Percentiles rank a stretch among this genome's conserved stretches.
Conservation (phyloP, 2,113 vertebrate species). For the Clarias magur region DNA sequence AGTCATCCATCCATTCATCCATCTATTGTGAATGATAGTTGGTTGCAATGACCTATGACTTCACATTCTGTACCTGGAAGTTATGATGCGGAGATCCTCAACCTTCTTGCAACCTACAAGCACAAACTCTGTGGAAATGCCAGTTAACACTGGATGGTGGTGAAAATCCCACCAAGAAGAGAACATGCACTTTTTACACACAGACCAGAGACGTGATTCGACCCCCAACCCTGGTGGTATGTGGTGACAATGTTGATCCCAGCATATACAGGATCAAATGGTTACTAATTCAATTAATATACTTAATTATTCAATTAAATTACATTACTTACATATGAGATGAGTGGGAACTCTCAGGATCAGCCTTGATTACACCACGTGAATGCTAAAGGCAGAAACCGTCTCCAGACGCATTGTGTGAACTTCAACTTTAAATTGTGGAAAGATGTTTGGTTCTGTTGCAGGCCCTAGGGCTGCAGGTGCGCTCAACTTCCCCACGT, state of each 20-base stretch:
- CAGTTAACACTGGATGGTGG: no score
- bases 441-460: conserved; percentile 24
- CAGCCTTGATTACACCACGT: conserved; percentile 33
- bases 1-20: no score
- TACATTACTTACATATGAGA: not conserved
- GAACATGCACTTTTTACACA: no score
- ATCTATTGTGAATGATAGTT: no score
- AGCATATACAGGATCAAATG: not conserved
- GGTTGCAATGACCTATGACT: no score
- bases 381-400: conserved; percentile 46
- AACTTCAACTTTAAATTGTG: conserved; percentile 11
- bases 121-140: no score
- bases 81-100: no score
- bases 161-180: no score
- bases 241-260: no score
- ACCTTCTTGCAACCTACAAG: no score
- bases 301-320: not conserved
- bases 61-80: no score
- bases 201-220: no score
- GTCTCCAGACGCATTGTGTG: conserved; percentile 3
- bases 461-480: conserved; percentile 34
- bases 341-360: not conserved
- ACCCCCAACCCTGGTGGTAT: not conserved
- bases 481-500: conserved; percentile 2
- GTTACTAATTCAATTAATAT: not conserved